These are phyloP conservation scores for Chalcosyrphus nemorum DNA, from an alignment of 2,888 invertebrate genomes.

Conservation along the genomic window DNA sequence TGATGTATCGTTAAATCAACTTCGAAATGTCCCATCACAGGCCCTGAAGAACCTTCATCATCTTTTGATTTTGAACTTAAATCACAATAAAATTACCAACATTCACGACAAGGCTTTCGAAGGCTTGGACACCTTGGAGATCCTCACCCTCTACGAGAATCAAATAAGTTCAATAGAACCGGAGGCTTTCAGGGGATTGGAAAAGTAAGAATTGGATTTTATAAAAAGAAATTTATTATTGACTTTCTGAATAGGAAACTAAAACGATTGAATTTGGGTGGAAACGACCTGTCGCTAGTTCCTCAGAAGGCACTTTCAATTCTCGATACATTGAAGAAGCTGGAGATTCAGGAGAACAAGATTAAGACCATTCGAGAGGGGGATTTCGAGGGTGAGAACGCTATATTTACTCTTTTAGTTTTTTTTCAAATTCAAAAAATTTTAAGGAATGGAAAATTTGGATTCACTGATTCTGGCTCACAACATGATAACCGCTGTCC, in stretches of 20 bases:
- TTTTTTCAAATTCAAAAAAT: neutral
- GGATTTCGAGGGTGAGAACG: constrained; percentile 90
- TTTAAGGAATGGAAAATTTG: constrained; percentile 88
- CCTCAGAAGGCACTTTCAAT: constrained; percentile 92
- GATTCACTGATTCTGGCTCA: constrained; percentile 93
- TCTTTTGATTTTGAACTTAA: constrained; percentile 93
- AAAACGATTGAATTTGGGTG: constrained; percentile 92
- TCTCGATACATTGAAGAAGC: constrained; percentile 90
- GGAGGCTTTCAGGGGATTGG: constrained; percentile 92
- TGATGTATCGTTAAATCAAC: constrained; percentile 93
- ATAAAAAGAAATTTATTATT: neutral
- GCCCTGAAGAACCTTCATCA: constrained; percentile 91
- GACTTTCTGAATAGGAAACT: constrained; percentile 85
- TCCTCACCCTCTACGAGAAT: constrained; percentile 93
- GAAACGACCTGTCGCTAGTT: constrained; percentile 89
- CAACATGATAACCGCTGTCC: constrained; percentile 90
- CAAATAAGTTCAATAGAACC: constrained; percentile 90
- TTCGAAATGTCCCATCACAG: constrained; percentile 90
- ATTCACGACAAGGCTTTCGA: constrained; percentile 92
- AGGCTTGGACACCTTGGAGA: constrained; percentile 93
- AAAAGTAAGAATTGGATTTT: constrained; percentile 85
- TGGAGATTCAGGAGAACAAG: constrained; percentile 94
- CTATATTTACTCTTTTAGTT: neutral
- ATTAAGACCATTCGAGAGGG: constrained; percentile 90
- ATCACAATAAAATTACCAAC: constrained; percentile 92